Evolutionary conservation across 2,888 invertebrate genomes (phyloP).

Genomic region (Ariolimax columbianus): DNA sequence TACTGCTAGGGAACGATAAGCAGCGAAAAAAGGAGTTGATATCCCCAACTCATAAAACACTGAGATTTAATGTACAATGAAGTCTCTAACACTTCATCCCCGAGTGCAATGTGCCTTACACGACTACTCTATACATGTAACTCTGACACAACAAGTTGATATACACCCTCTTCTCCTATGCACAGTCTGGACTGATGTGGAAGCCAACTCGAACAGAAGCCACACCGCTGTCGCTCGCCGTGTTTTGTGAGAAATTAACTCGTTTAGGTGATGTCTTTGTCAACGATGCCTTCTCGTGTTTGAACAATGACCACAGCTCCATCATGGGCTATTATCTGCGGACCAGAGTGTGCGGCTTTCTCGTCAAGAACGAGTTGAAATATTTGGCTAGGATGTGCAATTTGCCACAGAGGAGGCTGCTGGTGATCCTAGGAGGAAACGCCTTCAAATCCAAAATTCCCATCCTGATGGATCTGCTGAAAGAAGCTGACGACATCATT

Average conservation of each 20-base stretch:
- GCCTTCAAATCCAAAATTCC: constrained; percentile 22
- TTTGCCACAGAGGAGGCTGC: constrained; percentile 22
- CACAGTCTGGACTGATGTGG: constrained; percentile 12
- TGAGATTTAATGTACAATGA: too few relatives aligned
- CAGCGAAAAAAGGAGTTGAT: too few relatives aligned
- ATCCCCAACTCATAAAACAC: too few relatives aligned
- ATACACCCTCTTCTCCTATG: background rate
- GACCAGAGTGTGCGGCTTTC: constrained; percentile 33
- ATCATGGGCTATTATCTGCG: constrained; percentile 20
- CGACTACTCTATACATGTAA: too few relatives aligned
- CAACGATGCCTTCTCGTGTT: constrained; percentile 40
- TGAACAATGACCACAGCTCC: constrained; percentile 39
- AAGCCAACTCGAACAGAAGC: background rate
- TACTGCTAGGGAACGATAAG: too few relatives aligned
- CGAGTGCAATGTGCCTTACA: too few relatives aligned
- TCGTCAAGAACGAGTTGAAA: constrained; percentile 48
- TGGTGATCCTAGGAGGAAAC: constrained; percentile 27
- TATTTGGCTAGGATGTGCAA: constrained; percentile 42
- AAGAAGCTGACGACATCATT: constrained; percentile 42
- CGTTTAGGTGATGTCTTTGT: constrained; percentile 40
- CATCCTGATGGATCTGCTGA: constrained; percentile 8
- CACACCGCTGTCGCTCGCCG: constrained; percentile 25
- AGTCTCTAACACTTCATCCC: too few relatives aligned
- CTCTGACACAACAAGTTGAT: background rate
- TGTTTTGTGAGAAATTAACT: constrained; percentile 35